Base-by-base conservation (phyloP, 2,113 vertebrate genomes). In the Bos indicus region DNA sequence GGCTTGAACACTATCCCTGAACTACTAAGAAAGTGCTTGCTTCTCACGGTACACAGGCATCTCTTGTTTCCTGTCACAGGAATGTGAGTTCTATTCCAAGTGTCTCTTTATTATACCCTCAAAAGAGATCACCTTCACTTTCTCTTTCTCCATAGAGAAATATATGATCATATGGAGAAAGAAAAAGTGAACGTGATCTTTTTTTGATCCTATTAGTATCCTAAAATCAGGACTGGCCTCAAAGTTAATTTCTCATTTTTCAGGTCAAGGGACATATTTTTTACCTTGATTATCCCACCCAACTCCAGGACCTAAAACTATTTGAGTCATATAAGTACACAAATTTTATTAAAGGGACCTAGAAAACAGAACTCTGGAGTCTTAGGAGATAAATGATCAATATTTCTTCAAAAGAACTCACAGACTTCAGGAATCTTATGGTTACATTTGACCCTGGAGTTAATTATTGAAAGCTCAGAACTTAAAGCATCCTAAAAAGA, bases 401-500 rank as follows among this genome's bases (percentile, higher is more conserved):
- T 90, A 62, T 64, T 88, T 97, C 92, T 96, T 95, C 64, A 90
- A 94, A 74, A 92, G 83, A 88, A 51, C 80, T 93, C 74, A 90
- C n/a, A 96, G 85, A 97, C 97, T 62, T 96, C 64, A 71, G 87
- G 74, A 95, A 96, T 88, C 80, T 91, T 88, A 84, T 30, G 80
- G 48, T 64, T 88, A 91, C 36, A 74, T 71, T 87, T 95, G 89
- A 97, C 82, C 82, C 88, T 90, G 51, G n/a, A 90, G 80, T 96
- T 97, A 92, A 92, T 94, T 93, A 89, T 14, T 89, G 85, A 77
- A 93, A 92, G 81, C 74, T 93, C 57, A 90, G 93, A 97, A 94
- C 74, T 95, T 94, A 81, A 96, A 96, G 59, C 87, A 88, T 84
- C 88, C 96, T 81, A 85, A 95, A 97, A 97, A 96, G 85, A 92